These are phyloP conservation scores for Acrocephalus arundinaceus DNA, from an alignment of 2,113 vertebrate species.

Conservation along the genomic window DNA sequence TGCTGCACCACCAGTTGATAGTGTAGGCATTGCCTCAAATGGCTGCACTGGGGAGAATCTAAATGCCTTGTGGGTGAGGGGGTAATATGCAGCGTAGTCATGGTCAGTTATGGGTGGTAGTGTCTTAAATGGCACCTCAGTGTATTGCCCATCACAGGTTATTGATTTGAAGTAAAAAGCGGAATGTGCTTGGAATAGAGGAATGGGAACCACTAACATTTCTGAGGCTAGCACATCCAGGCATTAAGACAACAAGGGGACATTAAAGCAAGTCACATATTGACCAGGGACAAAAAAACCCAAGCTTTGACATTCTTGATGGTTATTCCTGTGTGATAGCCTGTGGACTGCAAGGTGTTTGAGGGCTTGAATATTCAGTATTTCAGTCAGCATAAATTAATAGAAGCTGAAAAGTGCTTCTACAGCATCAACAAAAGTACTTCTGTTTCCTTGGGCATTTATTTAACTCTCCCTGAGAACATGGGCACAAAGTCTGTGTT, in stretches of 20 bases:
- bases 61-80: background rate
- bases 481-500: background rate
- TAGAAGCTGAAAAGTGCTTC: background rate
- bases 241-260: background rate
- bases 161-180: background rate
- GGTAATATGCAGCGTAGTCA: background rate
- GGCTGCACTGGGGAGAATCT: background rate
- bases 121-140: background rate
- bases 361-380: background rate
- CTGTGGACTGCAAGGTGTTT: background rate
- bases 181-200: background rate
- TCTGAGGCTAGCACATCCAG: background rate
- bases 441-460: background rate
- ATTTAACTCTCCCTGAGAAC: background rate
- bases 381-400: background rate
- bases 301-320: background rate
- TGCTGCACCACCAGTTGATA: fast-evolving
- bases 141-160: background rate
- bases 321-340: background rate
- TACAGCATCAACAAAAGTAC: background rate
- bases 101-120: background rate
- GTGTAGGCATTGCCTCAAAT: background rate
- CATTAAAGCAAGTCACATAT: background rate
- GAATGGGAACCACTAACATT: background rate
- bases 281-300: background rate